Evolutionary conservation across 2,888 invertebrate species (phyloP).

Genomic region (Synanthedon myopaeformis): DNA sequence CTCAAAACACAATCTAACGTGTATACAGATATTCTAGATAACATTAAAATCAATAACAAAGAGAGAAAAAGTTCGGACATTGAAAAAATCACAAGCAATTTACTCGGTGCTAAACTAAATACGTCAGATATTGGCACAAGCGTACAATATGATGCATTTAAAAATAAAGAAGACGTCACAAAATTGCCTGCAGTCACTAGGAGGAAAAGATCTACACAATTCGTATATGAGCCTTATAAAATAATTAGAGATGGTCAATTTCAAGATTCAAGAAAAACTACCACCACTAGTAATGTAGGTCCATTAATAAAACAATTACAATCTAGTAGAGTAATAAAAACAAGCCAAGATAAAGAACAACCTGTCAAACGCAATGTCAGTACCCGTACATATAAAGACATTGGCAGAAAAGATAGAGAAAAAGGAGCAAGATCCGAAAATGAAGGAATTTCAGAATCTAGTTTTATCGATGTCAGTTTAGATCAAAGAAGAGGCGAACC

Average conservation of each 20-base stretch:
- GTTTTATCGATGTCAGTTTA: slow-evolving; percentile 40
- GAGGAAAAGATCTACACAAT: slow-evolving; percentile 39
- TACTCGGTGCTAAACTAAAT: background rate
- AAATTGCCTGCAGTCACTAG: slow-evolving; percentile 18
- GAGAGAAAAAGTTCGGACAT: background rate
- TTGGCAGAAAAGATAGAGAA: slow-evolving; percentile 43
- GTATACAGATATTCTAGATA: slow-evolving; percentile 60
- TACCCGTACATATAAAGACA: slow-evolving; percentile 41
- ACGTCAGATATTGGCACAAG: slow-evolving; percentile 7
- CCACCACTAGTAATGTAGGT: slow-evolving; percentile 44
- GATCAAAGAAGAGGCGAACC: slow-evolving; percentile 55
- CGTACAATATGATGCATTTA: slow-evolving; percentile 17
- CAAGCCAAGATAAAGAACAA: slow-evolving; percentile 29
- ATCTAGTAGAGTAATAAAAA: slow-evolving; percentile 37
- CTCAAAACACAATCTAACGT: slow-evolving; percentile 31
- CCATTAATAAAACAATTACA: slow-evolving; percentile 58
- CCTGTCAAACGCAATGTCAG: slow-evolving; percentile 29
- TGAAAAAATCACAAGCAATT: background rate
- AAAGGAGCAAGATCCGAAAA: slow-evolving; percentile 17
- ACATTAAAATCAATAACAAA: slow-evolving; percentile 29
- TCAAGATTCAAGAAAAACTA: slow-evolving; percentile 52
- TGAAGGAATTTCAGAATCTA: slow-evolving; percentile 15
- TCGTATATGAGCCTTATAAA: slow-evolving; percentile 62
- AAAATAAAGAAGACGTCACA: slow-evolving; percentile 26
- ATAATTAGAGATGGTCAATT: slow-evolving; percentile 51